phyloP scores from a whole-genome alignment of 1,140 invertebrate species.

The Rhopalosiphum maidis region DNA sequence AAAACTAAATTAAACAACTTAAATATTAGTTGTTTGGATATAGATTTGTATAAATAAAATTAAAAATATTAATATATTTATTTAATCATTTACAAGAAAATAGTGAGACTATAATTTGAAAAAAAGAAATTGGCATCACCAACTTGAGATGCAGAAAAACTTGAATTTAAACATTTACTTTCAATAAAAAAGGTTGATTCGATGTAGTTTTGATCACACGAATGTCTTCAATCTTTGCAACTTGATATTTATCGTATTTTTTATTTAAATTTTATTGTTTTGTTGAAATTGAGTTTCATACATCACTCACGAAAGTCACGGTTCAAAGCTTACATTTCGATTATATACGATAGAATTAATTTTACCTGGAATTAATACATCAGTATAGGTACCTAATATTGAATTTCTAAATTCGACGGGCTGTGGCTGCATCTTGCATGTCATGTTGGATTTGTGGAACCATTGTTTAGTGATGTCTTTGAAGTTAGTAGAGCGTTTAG shows the following conservation, averaged over 20 bases:
- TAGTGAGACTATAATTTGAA: no score
- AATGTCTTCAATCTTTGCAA: not conserved
- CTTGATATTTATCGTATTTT: not conserved
- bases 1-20: no score
- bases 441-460: not conserved
- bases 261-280: not conserved
- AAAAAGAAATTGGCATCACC: no score
- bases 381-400: no score
- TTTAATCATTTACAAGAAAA: no score
- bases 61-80: no score
- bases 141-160: not conserved
- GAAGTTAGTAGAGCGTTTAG: not conserved
- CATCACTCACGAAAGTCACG: not conserved
- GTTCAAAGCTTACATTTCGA: not conserved
- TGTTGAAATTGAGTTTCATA: not conserved
- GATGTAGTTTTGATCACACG: no score
- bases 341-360: not conserved
- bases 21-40: no score
- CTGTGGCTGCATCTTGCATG: not conserved
- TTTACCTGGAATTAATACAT: not conserved
- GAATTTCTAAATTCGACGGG: not conserved
- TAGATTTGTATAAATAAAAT: no score
- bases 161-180: no score
- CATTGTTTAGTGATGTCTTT: not conserved
- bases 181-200: no score